A percentile compares a stretch with the other conserved stretches of the same genome.
These are phyloP conservation scores for Polyodon spathula DNA, from an alignment of 2,113 vertebrate species.

Conservation along the genomic window DNA sequence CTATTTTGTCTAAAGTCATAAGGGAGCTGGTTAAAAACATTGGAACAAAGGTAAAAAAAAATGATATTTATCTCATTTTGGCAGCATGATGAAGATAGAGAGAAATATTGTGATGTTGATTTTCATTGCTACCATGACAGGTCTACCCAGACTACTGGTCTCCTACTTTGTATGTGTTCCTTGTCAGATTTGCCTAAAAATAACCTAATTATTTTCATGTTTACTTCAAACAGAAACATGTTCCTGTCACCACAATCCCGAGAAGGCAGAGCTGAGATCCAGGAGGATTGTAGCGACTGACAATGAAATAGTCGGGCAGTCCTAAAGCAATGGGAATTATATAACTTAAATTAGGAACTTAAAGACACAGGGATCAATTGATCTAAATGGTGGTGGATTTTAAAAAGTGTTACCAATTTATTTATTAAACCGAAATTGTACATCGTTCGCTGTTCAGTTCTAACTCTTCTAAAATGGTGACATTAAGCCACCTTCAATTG, in stretches of 20 bases:
- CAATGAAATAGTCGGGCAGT: background rate
- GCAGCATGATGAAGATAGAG: background rate
- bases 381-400: no score
- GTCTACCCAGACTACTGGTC: background rate
- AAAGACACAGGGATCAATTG: no score
- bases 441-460: no score
- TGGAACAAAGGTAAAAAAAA: background rate
- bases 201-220: slow-evolving; percentile 3
- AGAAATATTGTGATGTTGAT: background rate
- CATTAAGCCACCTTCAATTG: no score
- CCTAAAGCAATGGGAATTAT: no score
- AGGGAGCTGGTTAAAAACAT: background rate
- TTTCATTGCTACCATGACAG: background rate
- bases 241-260: background rate
- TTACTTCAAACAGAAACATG: slow-evolving; percentile 1
- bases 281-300: background rate
- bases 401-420: no score
- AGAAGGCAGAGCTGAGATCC: background rate
- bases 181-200: background rate
- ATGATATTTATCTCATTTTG: background rate
- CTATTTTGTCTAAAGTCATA: background rate
- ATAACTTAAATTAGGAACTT: no score
- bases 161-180: background rate
- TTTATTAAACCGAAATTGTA: no score
- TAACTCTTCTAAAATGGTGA: no score